Conservation (phyloP, 2,797 vertebrate genomes). For the Petrocephalus sullivani region DNA sequence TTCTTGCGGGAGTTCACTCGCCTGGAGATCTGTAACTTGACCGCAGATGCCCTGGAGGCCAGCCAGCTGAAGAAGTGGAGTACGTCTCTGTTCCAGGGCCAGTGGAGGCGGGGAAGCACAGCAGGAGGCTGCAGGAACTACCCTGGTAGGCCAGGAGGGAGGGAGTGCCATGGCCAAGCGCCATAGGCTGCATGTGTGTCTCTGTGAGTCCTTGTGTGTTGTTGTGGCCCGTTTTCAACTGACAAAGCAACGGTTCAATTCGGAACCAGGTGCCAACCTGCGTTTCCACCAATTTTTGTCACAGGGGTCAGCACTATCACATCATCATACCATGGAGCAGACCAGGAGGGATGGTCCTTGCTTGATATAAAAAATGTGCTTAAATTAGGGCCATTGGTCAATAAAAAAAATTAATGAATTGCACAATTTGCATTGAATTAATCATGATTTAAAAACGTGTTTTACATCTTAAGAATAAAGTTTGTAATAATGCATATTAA, state of each 20-base stretch:
- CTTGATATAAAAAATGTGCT: background rate
- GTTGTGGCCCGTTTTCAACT: no score
- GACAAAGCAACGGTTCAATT: no score
- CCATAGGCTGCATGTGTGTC: no score
- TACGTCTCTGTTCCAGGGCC: constrained; percentile 63
- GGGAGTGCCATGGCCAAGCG: background rate
- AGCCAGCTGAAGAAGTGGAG: constrained; percentile 65
- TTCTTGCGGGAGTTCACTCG: constrained; percentile 67
- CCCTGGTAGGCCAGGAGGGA: constrained; percentile 5
- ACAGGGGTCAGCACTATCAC: no score
- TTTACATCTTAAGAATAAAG: no score
- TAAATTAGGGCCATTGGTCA: background rate
- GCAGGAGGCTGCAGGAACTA: constrained; percentile 44
- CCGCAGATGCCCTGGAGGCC: constrained; percentile 65
- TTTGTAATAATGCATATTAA: no score
- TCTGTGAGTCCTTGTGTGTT: background rate
- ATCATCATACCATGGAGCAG: background rate
- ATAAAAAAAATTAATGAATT: no score
- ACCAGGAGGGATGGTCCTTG: background rate
- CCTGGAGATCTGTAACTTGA: constrained; percentile 81
- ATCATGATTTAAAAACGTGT: no score
- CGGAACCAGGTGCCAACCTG: no score
- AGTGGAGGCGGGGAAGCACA: constrained; percentile 52
- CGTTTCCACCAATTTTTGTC: no score
- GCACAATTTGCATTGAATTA: no score